Conservation (phyloP, 1,140 invertebrate species). For the Grapholita molesta region DNA sequence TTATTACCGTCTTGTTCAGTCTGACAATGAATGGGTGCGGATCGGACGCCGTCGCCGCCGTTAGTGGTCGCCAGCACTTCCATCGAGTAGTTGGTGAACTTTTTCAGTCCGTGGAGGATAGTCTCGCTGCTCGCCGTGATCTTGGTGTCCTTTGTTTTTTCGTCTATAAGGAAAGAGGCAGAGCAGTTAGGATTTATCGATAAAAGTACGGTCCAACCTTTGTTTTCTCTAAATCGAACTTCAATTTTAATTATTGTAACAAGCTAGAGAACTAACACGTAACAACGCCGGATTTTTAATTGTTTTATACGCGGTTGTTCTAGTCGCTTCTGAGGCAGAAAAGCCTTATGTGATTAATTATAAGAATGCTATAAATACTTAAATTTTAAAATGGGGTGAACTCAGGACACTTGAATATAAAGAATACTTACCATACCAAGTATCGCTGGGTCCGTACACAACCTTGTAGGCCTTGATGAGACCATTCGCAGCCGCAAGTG, state of each 20-base stretch:
- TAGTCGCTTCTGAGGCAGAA: neutral
- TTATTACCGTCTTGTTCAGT: slow-evolving; percentile 95
- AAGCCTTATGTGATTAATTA: neutral
- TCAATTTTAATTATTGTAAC: too few relatives aligned
- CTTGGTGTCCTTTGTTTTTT: slow-evolving; percentile 94
- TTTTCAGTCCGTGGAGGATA: slow-evolving; percentile 93
- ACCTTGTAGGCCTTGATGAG: slow-evolving; percentile 98
- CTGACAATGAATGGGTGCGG: slow-evolving; percentile 93
- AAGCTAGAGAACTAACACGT: neutral
- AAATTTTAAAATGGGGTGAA: too few relatives aligned
- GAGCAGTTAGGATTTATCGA: neutral
- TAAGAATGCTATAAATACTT: too few relatives aligned
- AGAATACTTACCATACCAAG: slow-evolving; percentile 93
- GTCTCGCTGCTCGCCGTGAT: slow-evolving; percentile 95
- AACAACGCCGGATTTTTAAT: too few relatives aligned
- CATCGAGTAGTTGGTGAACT: slow-evolving; percentile 98
- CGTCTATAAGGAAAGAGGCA: slow-evolving; percentile 79
- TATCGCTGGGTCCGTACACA: slow-evolving; percentile 94
- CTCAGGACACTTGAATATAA: too few relatives aligned
- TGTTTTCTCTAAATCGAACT: too few relatives aligned
- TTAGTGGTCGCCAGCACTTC: slow-evolving; percentile 96
- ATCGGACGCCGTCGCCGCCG: slow-evolving; percentile 96
- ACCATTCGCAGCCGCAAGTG: slow-evolving; percentile 93
- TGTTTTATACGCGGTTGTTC: neutral
- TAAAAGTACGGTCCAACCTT: neutral